phyloP scores from a whole-genome alignment of 1,140 invertebrate genomes.

The Bombus breviceps region DNA sequence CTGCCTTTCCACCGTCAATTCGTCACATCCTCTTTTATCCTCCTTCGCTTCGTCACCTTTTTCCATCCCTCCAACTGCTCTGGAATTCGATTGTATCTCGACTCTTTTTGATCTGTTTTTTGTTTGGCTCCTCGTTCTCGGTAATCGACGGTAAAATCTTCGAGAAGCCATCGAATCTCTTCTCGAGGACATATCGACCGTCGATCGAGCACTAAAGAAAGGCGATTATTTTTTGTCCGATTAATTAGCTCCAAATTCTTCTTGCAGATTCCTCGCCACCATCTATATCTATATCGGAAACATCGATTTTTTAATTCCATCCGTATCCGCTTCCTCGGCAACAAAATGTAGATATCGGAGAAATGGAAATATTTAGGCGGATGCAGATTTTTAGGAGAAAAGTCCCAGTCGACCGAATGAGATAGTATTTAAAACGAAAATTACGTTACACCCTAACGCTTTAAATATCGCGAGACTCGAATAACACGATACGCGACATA shows the following conservation, averaged over 20 bases:
- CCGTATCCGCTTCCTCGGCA: background rate
- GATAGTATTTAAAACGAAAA: no score
- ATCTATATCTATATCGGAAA: background rate
- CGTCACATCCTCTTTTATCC: constrained; percentile 31
- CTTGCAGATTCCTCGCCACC: background rate
- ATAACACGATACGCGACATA: no score
- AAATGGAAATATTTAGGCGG: background rate
- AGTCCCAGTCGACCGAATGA: background rate
- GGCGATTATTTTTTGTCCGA: constrained; percentile 7
- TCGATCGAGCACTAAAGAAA: background rate
- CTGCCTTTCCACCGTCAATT: background rate
- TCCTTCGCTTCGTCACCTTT: constrained; percentile 19
- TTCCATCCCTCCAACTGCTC: background rate
- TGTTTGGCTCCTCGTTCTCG: background rate
- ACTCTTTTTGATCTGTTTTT: constrained; percentile 27
- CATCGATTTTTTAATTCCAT: background rate
- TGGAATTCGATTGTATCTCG: constrained; percentile 29
- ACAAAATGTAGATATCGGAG: background rate
- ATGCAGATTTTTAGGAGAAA: background rate
- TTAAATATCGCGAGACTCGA: no score
- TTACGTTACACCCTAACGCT: no score
- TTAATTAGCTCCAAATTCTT: constrained; percentile 39
- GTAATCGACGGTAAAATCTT: constrained; percentile 29
- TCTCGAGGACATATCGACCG: constrained; percentile 14
- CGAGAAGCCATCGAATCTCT: constrained; percentile 12